These are phyloP conservation scores for Halichondria panicea DNA, from an alignment of 37 sponge, comb jelly and placozoan species.

Conservation along the genomic window DNA sequence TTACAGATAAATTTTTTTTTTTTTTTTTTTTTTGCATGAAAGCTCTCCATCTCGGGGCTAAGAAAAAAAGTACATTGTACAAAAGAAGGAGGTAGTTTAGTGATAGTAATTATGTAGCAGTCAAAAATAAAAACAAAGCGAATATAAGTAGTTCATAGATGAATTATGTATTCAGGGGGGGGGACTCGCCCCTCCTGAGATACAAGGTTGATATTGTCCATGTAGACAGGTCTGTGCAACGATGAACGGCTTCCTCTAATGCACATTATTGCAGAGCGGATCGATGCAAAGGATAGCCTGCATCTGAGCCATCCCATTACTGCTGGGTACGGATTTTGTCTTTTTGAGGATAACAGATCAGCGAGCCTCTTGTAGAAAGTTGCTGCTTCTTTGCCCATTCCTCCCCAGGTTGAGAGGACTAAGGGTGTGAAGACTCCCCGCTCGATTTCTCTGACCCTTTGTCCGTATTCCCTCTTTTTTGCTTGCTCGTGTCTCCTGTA, in stretches of 20 bases:
- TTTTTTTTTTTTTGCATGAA: too few species aligned
- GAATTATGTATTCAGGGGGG: too few species aligned
- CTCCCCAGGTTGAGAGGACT: conserved; percentile 29
- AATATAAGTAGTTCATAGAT: too few species aligned
- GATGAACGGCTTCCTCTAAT: conserved; percentile 39
- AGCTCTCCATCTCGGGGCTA: too few species aligned
- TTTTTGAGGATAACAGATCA: conserved; percentile 17
- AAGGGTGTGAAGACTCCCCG: conserved; percentile 44
- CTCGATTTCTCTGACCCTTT: conserved; percentile 23
- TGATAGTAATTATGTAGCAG: too few species aligned
- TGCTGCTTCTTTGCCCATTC: conserved; percentile 22
- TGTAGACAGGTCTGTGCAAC: neutral
- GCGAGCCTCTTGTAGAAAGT: conserved; percentile 36
- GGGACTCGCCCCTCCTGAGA: conserved; percentile 4
- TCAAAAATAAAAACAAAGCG: too few species aligned
- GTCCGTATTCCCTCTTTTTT: conserved; percentile 14
- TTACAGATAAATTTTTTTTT: too few species aligned
- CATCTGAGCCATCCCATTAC: conserved; percentile 38
- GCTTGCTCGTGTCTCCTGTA: conserved; percentile 37
- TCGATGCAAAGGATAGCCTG: conserved; percentile 7
- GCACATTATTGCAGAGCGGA: conserved; percentile 28
- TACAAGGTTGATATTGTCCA: neutral
- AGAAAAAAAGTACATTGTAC: too few species aligned
- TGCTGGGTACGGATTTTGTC: conserved; percentile 6
- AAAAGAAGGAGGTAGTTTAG: too few species aligned